A percentile compares a stretch with the other conserved stretches of the same genome.
These are phyloP conservation scores for Leucophenga varia DNA, from an alignment of 1,140 invertebrate genomes.

Conservation along the genomic window DNA sequence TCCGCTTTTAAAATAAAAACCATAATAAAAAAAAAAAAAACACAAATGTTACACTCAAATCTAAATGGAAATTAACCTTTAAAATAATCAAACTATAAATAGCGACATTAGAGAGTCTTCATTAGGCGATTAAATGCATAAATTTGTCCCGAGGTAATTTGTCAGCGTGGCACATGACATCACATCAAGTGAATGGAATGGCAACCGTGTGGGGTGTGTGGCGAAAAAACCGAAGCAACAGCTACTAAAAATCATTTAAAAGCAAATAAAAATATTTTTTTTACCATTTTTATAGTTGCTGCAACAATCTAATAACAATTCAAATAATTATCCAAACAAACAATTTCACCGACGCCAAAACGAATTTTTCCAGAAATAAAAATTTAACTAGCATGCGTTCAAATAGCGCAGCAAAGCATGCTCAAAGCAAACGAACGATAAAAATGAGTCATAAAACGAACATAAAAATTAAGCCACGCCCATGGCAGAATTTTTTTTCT, in stretches of 20 bases:
- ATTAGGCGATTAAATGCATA: conserved; percentile 39
- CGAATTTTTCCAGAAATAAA: conserved; percentile 32
- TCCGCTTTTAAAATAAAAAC: too few species aligned
- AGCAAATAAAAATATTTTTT: conserved; percentile 53
- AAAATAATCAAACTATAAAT: too few species aligned
- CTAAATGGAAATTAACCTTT: too few species aligned
- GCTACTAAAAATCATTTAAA: conserved; percentile 53
- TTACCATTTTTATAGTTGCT: conserved; percentile 54
- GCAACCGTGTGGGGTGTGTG: too few species aligned
- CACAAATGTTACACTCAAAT: too few species aligned
- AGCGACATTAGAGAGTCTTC: too few species aligned
- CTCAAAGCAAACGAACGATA: conserved; percentile 29
- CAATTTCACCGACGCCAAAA: conserved; percentile 43
- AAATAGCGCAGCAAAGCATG: conserved; percentile 16
- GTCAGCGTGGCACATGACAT: too few species aligned
- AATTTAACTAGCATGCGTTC: conserved; percentile 9
- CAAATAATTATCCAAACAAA: conserved; percentile 55
- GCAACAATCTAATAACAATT: conserved; percentile 56
- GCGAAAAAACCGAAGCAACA: conserved; percentile 33
- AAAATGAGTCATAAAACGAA: conserved; percentile 52
- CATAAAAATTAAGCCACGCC: conserved; percentile 49
- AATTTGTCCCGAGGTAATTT: conserved; percentile 46
- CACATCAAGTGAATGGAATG: too few species aligned
- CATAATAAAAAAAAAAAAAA: too few species aligned
- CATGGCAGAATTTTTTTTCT: too few species aligned